Conservation (phyloP, 2,797 vertebrate species). For the Silurus aristotelis region DNA sequence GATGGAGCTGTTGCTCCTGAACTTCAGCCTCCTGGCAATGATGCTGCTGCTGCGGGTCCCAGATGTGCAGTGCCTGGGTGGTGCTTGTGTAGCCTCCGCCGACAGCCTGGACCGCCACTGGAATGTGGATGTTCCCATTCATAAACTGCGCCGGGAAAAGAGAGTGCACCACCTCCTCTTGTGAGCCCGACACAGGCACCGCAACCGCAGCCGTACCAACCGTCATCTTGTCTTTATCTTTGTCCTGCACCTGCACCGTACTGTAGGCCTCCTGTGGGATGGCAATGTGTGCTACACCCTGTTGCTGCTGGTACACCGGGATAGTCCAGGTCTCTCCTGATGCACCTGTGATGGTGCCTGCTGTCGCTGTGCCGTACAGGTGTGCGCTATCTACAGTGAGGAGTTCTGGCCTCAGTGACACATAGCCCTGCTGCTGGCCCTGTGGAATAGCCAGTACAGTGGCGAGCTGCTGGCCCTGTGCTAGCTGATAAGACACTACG, state of each 20-base stretch:
- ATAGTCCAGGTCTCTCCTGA: conserved; percentile 99
- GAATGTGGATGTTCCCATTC: conserved; percentile 99
- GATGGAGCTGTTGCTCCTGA: conserved; percentile 81
- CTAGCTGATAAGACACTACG: conserved; percentile 93
- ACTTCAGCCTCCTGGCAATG: conserved; percentile 74
- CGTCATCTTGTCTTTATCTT: conserved; percentile 83
- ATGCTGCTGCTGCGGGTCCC: conserved; percentile 94
- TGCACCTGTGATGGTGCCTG: conserved; percentile 97
- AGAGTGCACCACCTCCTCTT: conserved; percentile 95
- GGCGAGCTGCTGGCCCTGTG: conserved; percentile 92
- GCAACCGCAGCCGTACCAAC: conserved; percentile 61
- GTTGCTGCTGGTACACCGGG: conserved; percentile 96
- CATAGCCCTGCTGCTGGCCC: conserved; percentile 97
- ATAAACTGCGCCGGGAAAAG: conserved; percentile 99
- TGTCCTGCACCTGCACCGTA: conserved; percentile 86
- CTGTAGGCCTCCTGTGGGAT: conserved; percentile 98
- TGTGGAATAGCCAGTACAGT: conserved; percentile 97
- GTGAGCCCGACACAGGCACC: conserved; percentile 79
- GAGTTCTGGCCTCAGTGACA: conserved; percentile 94
- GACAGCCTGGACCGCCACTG: conserved; percentile 96
- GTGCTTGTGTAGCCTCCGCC: conserved; percentile 91
- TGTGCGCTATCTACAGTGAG: conserved; percentile 98
- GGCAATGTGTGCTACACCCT: conserved; percentile 95
- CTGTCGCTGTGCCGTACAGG: conserved; percentile 93
- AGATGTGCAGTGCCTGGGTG: conserved; percentile 96